phyloP scores from a whole-genome alignment of 2,888 invertebrate species.

The Parasteatoda lunata region DNA sequence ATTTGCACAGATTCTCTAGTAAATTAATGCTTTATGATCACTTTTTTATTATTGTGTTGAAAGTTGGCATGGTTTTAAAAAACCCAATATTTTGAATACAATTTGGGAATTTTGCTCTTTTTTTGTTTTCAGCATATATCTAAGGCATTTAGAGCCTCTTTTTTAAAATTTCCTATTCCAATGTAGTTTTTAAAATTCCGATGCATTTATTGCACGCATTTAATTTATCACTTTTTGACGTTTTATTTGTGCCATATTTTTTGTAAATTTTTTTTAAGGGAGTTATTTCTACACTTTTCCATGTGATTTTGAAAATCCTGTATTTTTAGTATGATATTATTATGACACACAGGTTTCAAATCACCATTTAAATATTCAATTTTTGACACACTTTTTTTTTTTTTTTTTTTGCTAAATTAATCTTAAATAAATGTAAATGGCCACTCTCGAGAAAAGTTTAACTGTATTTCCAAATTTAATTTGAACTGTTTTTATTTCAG shows the following conservation, averaged over 20 bases:
- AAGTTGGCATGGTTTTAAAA: no score
- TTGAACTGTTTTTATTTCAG: constrained; percentile 13
- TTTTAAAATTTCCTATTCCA: no score
- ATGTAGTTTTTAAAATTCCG: no score
- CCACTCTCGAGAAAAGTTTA: not conserved
- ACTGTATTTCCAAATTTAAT: not conserved
- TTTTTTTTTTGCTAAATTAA: not conserved
- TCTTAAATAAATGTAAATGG: not conserved
- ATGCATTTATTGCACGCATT: no score
- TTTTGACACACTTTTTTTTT: not conserved
- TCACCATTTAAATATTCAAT: not conserved
- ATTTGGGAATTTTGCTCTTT: no score
- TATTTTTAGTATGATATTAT: no score
- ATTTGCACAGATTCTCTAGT: no score
- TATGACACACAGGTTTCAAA: not conserved
- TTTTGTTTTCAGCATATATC: no score
- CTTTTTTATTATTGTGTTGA: no score
- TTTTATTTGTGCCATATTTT: not conserved
- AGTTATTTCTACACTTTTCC: not conserved
- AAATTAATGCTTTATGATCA: no score
- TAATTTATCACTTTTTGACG: not conserved
- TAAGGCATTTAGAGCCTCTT: no score
- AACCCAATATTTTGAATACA: no score
- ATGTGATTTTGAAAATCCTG: not conserved
- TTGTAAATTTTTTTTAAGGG: not conserved